Evolutionary conservation across 2,113 vertebrate species (phyloP).

Genomic region (Atrichornis clamosus): DNA sequence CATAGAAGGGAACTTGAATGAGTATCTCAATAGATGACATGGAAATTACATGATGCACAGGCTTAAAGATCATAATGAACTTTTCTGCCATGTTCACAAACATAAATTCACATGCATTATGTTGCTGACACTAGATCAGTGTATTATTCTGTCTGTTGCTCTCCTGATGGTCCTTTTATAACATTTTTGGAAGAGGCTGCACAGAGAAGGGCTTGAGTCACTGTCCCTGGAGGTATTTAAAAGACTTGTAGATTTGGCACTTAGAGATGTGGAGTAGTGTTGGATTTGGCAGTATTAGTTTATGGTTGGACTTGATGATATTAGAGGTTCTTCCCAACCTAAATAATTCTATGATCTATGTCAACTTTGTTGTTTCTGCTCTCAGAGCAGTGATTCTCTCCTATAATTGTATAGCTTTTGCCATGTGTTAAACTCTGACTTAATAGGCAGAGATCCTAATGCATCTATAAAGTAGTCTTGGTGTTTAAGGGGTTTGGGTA

Average conservation of each 20-base stretch:
- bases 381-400: background rate
- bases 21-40: background rate
- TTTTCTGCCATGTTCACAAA: background rate
- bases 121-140: background rate
- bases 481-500: background rate
- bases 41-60: background rate
- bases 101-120: background rate
- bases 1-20: background rate
- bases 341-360: background rate
- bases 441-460: background rate
- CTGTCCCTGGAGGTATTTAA: background rate
- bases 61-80: background rate
- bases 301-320: background rate
- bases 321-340: background rate
- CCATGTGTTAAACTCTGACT: background rate
- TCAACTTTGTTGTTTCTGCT: background rate
- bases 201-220: background rate
- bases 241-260: rapidly evolving
- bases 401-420: background rate
- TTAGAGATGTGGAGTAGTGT: background rate
- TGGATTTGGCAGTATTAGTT: background rate
- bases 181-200: background rate
- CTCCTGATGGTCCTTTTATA: background rate
- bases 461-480: background rate
- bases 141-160: background rate